Base-by-base conservation (phyloP, 2,797 vertebrate genomes). In the Sebastes matsubarae region DNA sequence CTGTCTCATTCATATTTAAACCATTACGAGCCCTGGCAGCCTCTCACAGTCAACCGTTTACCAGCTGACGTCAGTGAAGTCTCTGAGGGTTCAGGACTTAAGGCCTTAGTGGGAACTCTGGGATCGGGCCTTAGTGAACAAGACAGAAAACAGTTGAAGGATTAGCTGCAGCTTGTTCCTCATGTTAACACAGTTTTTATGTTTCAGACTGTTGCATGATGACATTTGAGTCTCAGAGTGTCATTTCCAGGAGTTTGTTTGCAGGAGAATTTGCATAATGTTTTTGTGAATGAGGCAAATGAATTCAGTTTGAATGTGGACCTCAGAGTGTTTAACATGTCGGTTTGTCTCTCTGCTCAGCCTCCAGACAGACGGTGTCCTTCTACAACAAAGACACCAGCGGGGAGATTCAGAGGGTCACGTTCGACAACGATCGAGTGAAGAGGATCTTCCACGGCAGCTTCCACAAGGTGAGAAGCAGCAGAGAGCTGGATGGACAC, bases 371-470 rank as follows among this genome's bases (percentile, higher is more conserved):
- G 95, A 97, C 96, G 0, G 70, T 99, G 69, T 97, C 98, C 9
- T 99, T 99, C 95, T 99, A 99, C 92, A 99, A 98, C 93, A 99
- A 97, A 87, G 98, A 98, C 82, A 93, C 94, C 68, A 93, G 96
- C 3, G 98, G 98, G 5, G 97, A 98, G 63, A 91, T 96, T 82
- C 98, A 99, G 92, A 97, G 93, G 6, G 95, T 97, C 71, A 95
- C 95, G 8, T 99, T 99, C 86, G 96, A 98, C 92, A 93, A 85
- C 27, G 94, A 96, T 13, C 95, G 94, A 42, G 91, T 99, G 66
- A 98, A 97, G 96, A 96, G 92, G 86, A 96, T 99, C 75, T 99
- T 99, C 94, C 98, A 98, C 73, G 99, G 99, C 84, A 99, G 98
- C 92, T 99, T 99, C 94, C 99, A 99, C 93, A 99, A 99, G 98